Evolutionary conservation across 2,888 invertebrate species (phyloP), one percentile per base, ranked within the genome.

Genomic region (Rhingia rostrata): DNA sequence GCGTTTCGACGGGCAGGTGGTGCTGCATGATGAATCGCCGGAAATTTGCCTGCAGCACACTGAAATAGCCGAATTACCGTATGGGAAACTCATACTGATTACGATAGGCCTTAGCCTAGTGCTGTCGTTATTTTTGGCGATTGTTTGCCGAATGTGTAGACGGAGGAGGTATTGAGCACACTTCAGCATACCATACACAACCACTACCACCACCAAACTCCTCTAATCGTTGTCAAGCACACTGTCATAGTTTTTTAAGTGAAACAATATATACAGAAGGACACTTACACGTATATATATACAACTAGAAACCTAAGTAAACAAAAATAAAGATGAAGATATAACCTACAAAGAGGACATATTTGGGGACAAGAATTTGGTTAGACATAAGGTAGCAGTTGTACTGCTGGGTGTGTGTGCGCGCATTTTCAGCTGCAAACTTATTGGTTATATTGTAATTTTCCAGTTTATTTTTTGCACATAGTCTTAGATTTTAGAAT

Each of bases 11-110:
- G 91, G 92, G 22, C 89, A 92, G 58, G 92, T 93, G 3, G 93
- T 93, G 80, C 90, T 95, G 58, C 94, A 95, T 87, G 96, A 97
- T 90, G 96, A 97, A 89, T 94, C 96, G 0, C 93, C 95, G 0
- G 95, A 96, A 88, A 92, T 96, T 10, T 96, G 96, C 89, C 91
- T 92, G 41, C 90, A 90, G n/a, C 90, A 91, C 2, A 86, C 88
- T 6, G 93, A 93, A 30, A 92, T 93, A 14, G 92, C 92, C 45
- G 89, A 90, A 73, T 85, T 91, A 86, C 89, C 90, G 12, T 90
- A 89, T 78, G 89, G 88, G 61, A 91, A 91, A 77, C 86, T 91
- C 56, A 86, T 89, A 30, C 87, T 92, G n/a, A 89, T 92, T 30
- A 88, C 89, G 3, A 77, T 89, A 67, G 91, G 91, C 7, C 86